Evolutionary conservation across 2,797 vertebrate species (phyloP).

Genomic region (Xerus rutilus): DNA sequence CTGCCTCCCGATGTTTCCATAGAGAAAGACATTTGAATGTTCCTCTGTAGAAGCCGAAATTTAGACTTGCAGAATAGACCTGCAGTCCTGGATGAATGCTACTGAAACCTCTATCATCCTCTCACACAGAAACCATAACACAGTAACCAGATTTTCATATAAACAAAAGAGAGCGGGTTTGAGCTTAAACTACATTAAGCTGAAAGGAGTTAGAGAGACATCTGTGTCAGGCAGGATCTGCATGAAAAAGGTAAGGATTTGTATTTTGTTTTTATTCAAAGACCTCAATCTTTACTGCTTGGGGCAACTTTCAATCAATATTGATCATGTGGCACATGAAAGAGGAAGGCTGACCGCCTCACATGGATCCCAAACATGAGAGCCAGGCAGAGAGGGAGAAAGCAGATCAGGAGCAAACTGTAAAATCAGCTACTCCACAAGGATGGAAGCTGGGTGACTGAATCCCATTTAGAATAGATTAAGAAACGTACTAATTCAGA

Average conservation of each 20-base stretch:
- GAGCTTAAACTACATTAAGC: neutral
- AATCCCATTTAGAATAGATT: neutral
- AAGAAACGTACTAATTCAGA: neutral
- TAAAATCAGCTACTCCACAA: neutral
- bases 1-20: neutral
- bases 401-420: neutral
- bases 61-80: neutral
- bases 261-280: neutral
- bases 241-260: neutral
- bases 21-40: slow-evolving; percentile 1
- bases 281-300: neutral
- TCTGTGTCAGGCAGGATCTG: neutral
- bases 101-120: neutral
- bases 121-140: neutral
- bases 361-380: neutral
- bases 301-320: neutral
- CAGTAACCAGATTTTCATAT: neutral
- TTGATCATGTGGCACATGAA: neutral
- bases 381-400: neutral
- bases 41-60: neutral
- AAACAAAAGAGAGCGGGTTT: neutral
- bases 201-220: neutral
- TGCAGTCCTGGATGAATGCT: neutral
- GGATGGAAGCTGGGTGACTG: too few relatives aligned
- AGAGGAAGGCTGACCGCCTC: neutral